phyloP scores from a whole-genome alignment of 2,888 invertebrate species.

The Catocala fraxini region DNA sequence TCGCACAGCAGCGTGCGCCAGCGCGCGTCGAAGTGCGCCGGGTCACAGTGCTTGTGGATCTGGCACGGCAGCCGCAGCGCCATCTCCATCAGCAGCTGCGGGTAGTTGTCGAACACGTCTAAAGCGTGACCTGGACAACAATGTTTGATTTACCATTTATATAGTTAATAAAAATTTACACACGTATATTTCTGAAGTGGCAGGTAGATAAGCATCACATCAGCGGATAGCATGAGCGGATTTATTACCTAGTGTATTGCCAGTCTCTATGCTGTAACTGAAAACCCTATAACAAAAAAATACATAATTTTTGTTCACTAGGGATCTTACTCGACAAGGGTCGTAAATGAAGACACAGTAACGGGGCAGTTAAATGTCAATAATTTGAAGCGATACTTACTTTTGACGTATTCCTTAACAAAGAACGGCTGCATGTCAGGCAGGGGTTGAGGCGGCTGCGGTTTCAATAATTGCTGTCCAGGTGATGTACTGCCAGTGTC shows the following conservation, averaged over 20 bases:
- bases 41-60: constrained; percentile 93
- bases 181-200: too few relatives aligned
- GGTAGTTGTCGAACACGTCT: constrained; percentile 98
- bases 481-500: constrained; percentile 76
- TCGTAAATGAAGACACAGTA: too few relatives aligned
- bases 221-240: too few relatives aligned
- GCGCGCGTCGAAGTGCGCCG: constrained; percentile 87
- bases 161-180: too few relatives aligned
- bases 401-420: constrained; percentile 96
- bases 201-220: too few relatives aligned
- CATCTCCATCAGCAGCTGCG: constrained; percentile 98
- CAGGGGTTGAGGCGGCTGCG: constrained; percentile 92
- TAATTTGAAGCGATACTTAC: constrained; percentile 60
- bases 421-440: constrained; percentile 99
- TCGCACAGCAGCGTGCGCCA: constrained; percentile 96
- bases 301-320: too few relatives aligned
- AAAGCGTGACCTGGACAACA: constrained; percentile 90
- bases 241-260: too few relatives aligned
- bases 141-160: too few relatives aligned
- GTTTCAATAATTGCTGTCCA: constrained; percentile 92
- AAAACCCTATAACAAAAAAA: too few relatives aligned
- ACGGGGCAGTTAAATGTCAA: not conserved
- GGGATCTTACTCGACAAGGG: too few relatives aligned
- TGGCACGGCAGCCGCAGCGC: constrained; percentile 97
- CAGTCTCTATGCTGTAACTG: too few relatives aligned